Conservation (phyloP, 2,113 vertebrate species). For the Tor tambroides region DNA sequence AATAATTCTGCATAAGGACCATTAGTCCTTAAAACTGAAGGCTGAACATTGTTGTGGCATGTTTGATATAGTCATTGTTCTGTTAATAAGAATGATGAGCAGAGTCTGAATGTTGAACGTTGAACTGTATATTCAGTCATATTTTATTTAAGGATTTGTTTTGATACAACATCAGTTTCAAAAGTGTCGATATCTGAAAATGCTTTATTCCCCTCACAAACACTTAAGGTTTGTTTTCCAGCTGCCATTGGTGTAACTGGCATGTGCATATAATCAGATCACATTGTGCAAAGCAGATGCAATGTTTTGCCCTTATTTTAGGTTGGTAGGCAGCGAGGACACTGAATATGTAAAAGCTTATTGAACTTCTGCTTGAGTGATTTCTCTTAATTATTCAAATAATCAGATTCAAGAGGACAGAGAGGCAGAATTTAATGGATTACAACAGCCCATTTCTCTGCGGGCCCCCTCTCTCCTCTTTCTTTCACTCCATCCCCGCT, state of each 20-base stretch:
- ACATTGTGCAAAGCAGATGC: conserved; percentile 45
- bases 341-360: conserved; percentile 74
- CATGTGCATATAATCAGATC: conserved; percentile 53
- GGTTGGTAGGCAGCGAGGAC: conserved; percentile 32
- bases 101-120: too few species aligned
- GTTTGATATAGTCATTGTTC: too few species aligned
- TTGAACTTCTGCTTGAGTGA: conserved; percentile 63
- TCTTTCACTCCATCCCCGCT: conserved; percentile 43
- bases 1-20: too few species aligned
- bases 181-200: not conserved
- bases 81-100: too few species aligned
- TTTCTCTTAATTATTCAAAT: conserved; percentile 76
- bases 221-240: not conserved
- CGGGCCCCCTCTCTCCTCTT: conserved; percentile 33
- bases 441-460: conserved; percentile 58
- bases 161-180: not conserved
- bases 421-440: conserved; percentile 71
- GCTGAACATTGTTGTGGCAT: too few species aligned
- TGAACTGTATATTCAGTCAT: not conserved
- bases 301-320: conserved; percentile 45
- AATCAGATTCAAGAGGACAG: conserved; percentile 72
- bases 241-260: not conserved
- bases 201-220: not conserved
- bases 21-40: too few species aligned
- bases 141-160: not conserved